Evolutionary conservation across 1,140 invertebrate species (phyloP).

Genomic region (Drosophila pachea): DNA sequence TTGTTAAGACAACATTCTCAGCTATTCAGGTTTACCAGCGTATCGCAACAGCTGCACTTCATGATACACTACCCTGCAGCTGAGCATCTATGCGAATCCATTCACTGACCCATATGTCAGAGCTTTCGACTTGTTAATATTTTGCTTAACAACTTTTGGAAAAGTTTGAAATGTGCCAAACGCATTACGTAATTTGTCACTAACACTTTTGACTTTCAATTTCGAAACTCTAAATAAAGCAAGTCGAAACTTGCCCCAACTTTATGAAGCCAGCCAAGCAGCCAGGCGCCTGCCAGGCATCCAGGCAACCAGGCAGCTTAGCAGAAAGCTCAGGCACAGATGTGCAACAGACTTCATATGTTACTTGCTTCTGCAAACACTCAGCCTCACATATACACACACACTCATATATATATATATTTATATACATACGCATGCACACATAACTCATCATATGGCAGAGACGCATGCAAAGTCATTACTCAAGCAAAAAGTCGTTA

Average conservation of each 20-base stretch:
- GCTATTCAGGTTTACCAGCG: constrained; percentile 6
- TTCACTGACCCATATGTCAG: constrained; percentile 6
- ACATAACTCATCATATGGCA: constrained; percentile 60
- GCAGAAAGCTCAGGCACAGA: constrained; percentile 25
- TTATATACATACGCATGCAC: constrained; percentile 2
- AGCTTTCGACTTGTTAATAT: constrained; percentile 48
- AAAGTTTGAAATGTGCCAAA: constrained; percentile 54
- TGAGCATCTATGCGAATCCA: background rate
- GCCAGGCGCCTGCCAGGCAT: constrained; percentile 38
- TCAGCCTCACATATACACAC: constrained; percentile 24
- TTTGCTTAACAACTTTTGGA: constrained; percentile 8
- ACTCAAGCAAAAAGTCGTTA: constrained; percentile 71
- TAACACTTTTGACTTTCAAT: constrained; percentile 63
- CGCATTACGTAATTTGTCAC: constrained; percentile 69
- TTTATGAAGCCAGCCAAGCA: constrained; percentile 58
- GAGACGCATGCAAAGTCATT: constrained; percentile 69
- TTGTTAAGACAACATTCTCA: constrained; percentile 21
- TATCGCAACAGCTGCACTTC: background rate
- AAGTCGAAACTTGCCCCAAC: constrained; percentile 52
- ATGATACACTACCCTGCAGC: background rate
- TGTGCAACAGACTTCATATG: constrained; percentile 47
- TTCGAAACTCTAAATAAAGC: constrained; percentile 40
- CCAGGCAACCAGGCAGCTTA: constrained; percentile 41
- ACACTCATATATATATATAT: constrained; percentile 25
- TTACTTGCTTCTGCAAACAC: constrained; percentile 27